phyloP scores from a whole-genome alignment of 2,797 vertebrate species.

The Chelon labrosus region DNA sequence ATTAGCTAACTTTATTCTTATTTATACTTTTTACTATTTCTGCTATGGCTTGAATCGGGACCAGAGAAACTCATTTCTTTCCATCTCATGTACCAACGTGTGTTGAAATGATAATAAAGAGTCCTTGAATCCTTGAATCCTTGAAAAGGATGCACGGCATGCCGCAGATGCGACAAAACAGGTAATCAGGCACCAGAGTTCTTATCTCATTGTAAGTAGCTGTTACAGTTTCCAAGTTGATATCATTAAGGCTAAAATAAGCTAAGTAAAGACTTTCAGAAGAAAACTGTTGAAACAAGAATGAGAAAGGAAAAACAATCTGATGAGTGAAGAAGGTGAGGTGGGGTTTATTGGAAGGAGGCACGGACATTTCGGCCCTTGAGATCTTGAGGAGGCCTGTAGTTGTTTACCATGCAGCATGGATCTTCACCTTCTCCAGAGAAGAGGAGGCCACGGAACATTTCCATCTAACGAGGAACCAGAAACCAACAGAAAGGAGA shows the following conservation, averaged over 20 bases:
- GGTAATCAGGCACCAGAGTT: background rate
- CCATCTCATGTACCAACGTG: too few relatives aligned
- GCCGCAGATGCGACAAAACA: background rate
- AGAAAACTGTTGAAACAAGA: background rate
- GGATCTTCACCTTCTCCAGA: slow-evolving; percentile 84
- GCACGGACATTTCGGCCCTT: slow-evolving; percentile 90
- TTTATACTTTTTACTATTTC: too few relatives aligned
- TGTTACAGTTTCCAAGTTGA: background rate
- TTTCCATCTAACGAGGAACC: slow-evolving; percentile 85
- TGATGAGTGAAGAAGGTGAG: background rate
- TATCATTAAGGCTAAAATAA: background rate
- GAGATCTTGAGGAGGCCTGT: slow-evolving; percentile 91
- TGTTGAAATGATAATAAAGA: too few relatives aligned
- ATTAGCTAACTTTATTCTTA: too few relatives aligned
- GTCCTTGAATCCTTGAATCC: too few relatives aligned
- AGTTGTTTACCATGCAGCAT: slow-evolving; percentile 89
- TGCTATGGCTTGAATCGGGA: too few relatives aligned
- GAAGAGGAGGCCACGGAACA: slow-evolving; percentile 89
- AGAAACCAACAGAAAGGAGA: background rate
- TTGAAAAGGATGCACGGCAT: background rate
- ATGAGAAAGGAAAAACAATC: background rate
- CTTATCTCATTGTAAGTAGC: background rate
- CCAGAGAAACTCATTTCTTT: too few relatives aligned
- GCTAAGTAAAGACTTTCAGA: background rate
- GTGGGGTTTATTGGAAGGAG: slow-evolving; percentile 87